Evolutionary conservation across 2,888 invertebrate genomes (phyloP), one percentile per base, ranked within the genome.

Genomic region (Sarcophaga rosellei): DNA sequence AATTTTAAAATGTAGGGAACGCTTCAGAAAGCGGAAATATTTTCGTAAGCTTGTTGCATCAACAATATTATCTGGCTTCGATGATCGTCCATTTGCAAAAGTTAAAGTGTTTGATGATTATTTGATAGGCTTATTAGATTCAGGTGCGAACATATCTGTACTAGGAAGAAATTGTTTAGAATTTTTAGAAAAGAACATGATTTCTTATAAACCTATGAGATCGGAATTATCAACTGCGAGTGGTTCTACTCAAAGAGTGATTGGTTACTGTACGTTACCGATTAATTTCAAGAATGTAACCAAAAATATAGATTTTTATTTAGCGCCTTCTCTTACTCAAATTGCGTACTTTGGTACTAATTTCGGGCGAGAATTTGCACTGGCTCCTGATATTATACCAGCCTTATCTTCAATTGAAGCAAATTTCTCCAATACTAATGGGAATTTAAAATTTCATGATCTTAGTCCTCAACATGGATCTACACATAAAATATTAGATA

Each of bases 91-190:
- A 4, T 77, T 61, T 62, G 77, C 23, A 1, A 68, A 61, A 68
- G 45, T 77, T 11, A 35, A 17, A 15, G 47, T 62, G 17, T 45
- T 45, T 15, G n/a, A 59, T 53, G 45, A 68, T 8, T 21, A 53
- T 3, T 25, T 65, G 8, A 23, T 25, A 20, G 76, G 66, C 6
- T 35, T 76, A 4, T 45, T 76, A 2, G 66, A 76, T 21, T 65
- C 76, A 8, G 35, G 35, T 35, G 65, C 78, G n/a, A 78, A 61
- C 44, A 61, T 57, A 4, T 78, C 78, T 21, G 78, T 78, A 44
- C 35, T 78, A 2, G 70, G 78, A 25, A 66, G 35, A 69, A 78
- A 61, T 21, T n/a, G n/a, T n/a, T n/a, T n/a, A n/a, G n/a, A n/a
- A n/a, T n/a, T n/a, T n/a, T n/a, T n/a, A n/a, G n/a, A n/a, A n/a